Evolutionary conservation across 2,888 invertebrate species (phyloP), one percentile per base, ranked within the genome.

Genomic region (Conus canariensis): DNA sequence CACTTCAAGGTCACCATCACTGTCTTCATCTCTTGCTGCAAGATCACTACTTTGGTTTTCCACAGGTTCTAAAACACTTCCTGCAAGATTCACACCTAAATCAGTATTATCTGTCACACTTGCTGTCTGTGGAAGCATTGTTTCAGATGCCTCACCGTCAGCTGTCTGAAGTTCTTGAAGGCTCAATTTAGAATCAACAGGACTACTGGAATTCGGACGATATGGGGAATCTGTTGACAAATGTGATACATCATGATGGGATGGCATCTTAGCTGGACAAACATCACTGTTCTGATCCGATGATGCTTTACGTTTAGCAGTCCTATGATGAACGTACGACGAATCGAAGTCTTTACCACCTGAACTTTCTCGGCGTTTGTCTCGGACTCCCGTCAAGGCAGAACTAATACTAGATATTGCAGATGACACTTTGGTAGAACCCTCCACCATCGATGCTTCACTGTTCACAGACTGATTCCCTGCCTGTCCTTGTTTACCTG

Each of bases 381-480:
- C 89, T 22, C 89, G 91, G 59, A 88, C 12, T 16, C 91, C 91
- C 30, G 91, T 90, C 77, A 91, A 90, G 45, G 88, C 91, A 89
- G 90, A 90, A 85, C 91, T 91, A 60, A 91, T 91, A 87, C 90
- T 91, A 22, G 91, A 89, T 25, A 91, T 91, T 64, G 91, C 91
- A 25, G 91, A 91, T 22, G 90, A 89, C 45, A 91, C 59, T 45
- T 89, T 90, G n/a, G 80, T 59, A 12, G 91, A 89, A 30, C 90
- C 91, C 30, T 88, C 64, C 22, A 89, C 90, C 64, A 80, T 87
- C 60, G 60, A 19, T 7, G 30, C 70, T 45, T 89, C 56, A 6
- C 90, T 82, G 58, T 88, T n/a, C 58, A 88, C 88, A 58, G 90
- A 74, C 12, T 82, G 89, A 85, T 82, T 60, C 45, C 45, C 58